These are phyloP conservation scores for Eucriotettix oculatus DNA, from an alignment of 2,888 invertebrate species.

Conservation along the genomic window DNA sequence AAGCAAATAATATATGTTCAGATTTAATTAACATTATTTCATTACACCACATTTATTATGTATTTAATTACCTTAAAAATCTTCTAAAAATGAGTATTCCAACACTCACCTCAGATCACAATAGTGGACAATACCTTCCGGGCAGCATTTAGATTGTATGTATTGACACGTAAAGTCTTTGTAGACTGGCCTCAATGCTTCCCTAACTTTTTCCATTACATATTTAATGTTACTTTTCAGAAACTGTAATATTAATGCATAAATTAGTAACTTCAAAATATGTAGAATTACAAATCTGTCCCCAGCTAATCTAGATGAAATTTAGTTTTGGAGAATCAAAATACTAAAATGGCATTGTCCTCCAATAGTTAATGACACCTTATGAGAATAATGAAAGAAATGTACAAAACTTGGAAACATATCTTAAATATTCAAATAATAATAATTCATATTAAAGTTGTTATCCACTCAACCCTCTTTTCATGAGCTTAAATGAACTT, in stretches of 20 bases:
- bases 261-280: too few species aligned
- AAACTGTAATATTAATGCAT: conserved; percentile 34
- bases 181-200: conserved; percentile 48
- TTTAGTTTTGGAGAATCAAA: too few species aligned
- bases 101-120: conserved; percentile 25
- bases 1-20: background rate
- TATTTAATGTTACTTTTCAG: conserved; percentile 52
- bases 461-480: too few species aligned
- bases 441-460: too few species aligned
- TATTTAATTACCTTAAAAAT: background rate
- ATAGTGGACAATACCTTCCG: conserved; percentile 22
- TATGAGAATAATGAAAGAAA: background rate
- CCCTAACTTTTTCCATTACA: conserved; percentile 58
- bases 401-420: too few species aligned
- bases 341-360: too few species aligned
- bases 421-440: too few species aligned
- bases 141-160: conserved; percentile 6
- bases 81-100: background rate
- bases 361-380: too few species aligned
- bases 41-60: background rate
- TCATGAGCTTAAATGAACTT: too few species aligned
- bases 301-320: too few species aligned
- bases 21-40: background rate
- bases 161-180: conserved; percentile 61
- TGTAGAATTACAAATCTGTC: too few species aligned